These are phyloP conservation scores for Rhagoletis zephyria DNA, from an alignment of 1,140 invertebrate species.

Conservation along the genomic window DNA sequence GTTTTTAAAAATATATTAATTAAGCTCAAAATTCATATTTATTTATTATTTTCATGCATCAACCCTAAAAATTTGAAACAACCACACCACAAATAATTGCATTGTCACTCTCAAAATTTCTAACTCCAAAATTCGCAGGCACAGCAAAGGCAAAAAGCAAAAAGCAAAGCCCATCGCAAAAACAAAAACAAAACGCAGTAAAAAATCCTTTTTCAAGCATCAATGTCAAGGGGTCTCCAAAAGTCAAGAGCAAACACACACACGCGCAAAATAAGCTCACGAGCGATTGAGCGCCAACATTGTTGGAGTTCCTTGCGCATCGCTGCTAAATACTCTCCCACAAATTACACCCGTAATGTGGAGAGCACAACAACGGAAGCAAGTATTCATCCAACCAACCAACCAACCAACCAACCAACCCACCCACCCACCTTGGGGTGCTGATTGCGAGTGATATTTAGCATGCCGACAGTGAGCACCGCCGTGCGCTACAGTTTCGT, in stretches of 20 bases:
- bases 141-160: too few relatives aligned
- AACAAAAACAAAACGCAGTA: slow-evolving; percentile 11
- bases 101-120: background rate
- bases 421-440: background rate
- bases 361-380: slow-evolving; percentile 17
- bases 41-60: too few relatives aligned
- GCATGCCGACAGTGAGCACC: slow-evolving; percentile 25
- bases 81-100: slow-evolving; percentile 15
- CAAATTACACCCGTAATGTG: background rate
- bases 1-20: too few relatives aligned
- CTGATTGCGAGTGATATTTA: too few relatives aligned
- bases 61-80: too few relatives aligned
- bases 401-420: too few relatives aligned
- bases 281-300: background rate
- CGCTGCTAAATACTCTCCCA: slow-evolving; percentile 14
- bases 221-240: slow-evolving; percentile 46
- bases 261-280: background rate
- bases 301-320: background rate
- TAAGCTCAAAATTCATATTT: too few relatives aligned
- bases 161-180: too few relatives aligned
- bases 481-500: slow-evolving; percentile 38
- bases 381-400: background rate
- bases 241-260: too few relatives aligned
- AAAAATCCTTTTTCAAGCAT: background rate
- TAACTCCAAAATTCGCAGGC: background rate